A percentile compares a stretch with the other conserved stretches of the same genome.
Evolutionary conservation across 1,140 invertebrate genomes (phyloP).

Genomic region (Planococcus citri): DNA sequence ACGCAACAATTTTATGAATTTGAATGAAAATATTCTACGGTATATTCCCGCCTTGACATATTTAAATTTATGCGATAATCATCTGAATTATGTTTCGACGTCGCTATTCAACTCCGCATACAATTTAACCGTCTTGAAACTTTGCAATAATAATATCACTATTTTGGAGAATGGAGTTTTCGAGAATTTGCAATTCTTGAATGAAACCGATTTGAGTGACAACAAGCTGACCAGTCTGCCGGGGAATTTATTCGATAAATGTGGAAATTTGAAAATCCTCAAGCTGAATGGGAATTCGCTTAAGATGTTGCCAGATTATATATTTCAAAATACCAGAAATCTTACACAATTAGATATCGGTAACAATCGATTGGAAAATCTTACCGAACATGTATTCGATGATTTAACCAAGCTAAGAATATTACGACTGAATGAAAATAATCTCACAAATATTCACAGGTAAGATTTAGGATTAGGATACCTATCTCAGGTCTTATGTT

Average conservation of each 20-base stretch:
- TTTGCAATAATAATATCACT: too few species aligned
- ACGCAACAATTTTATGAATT: not conserved
- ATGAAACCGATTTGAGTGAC: too few species aligned
- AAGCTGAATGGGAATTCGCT: conserved; percentile 43
- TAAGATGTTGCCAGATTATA: conserved; percentile 36
- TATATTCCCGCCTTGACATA: too few species aligned
- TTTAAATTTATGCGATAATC: too few species aligned
- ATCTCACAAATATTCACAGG: not conserved
- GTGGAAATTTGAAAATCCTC: conserved; percentile 40
- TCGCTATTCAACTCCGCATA: too few species aligned
- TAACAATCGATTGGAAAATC: conserved; percentile 39
- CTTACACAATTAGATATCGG: conserved; percentile 41
- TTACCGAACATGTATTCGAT: conserved; percentile 42
- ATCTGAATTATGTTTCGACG: too few species aligned
- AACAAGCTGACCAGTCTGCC: conserved; percentile 33
- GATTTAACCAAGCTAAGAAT: conserved; percentile 37
- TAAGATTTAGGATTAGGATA: too few species aligned
- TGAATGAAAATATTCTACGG: too few species aligned
- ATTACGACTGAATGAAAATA: conserved; percentile 42
- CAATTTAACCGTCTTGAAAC: too few species aligned
- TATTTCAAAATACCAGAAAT: conserved; percentile 44
- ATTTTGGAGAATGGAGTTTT: too few species aligned
- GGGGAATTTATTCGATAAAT: conserved; percentile 43
- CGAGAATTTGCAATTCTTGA: too few species aligned
- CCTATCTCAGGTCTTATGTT: too few species aligned